These are phyloP conservation scores for Philaenus spumarius DNA, from an alignment of 1,140 invertebrate species.

Conservation along the genomic window DNA sequence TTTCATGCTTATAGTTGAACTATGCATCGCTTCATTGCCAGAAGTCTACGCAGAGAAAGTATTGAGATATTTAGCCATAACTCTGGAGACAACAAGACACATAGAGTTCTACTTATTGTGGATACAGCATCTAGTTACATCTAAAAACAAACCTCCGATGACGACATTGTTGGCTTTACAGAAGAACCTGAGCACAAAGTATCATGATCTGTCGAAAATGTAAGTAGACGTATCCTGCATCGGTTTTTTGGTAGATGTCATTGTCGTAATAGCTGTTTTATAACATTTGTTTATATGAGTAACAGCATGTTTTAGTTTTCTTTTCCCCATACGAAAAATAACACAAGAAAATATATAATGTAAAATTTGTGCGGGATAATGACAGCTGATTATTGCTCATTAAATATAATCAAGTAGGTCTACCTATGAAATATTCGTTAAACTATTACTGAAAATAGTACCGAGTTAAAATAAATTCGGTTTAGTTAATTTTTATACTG, in stretches of 20 bases:
- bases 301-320: not conserved
- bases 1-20: slow-evolving; percentile 67
- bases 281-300: too few species aligned
- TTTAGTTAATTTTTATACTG: too few species aligned
- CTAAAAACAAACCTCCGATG: slow-evolving; percentile 47
- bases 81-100: slow-evolving; percentile 70
- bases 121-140: slow-evolving; percentile 58
- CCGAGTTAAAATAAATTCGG: too few species aligned
- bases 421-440: too few species aligned
- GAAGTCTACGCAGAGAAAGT: slow-evolving; percentile 69
- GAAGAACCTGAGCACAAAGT: slow-evolving; percentile 71
- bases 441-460: too few species aligned
- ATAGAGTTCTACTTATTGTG: slow-evolving; percentile 85
- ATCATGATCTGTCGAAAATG: slow-evolving; percentile 78
- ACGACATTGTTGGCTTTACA: slow-evolving; percentile 64
- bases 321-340: not conserved
- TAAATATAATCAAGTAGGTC: too few species aligned
- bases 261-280: not conserved
- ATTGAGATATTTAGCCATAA: slow-evolving; percentile 57
- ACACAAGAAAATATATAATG: not conserved
- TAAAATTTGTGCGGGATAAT: not conserved
- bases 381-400: not conserved
- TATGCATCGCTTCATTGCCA: slow-evolving; percentile 61
- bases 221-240: slow-evolving; percentile 52
- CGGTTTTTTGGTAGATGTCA: too few species aligned